Base-by-base conservation (phyloP, 2,113 vertebrate species). In the Lagopus leucura region DNA sequence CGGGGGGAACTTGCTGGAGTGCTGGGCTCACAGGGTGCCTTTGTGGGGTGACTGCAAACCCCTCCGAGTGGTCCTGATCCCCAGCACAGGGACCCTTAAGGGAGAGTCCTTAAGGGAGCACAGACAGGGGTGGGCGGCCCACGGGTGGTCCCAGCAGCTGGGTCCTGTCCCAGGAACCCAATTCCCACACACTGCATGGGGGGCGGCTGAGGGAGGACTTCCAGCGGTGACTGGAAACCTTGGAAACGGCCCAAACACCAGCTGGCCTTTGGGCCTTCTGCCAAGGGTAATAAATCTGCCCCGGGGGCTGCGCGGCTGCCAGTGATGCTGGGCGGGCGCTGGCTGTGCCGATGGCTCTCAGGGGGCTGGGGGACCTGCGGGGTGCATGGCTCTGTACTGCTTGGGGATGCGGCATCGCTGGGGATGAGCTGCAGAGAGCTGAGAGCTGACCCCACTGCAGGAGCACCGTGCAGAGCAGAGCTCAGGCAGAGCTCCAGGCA, bases 221-320 rank as follows among this genome's bases (percentile, higher is more conserved):
- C 57, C 94, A 90, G 76, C 19, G 2, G 32, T 64, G 88, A 43
- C 70, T 60, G 73, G 45, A 75, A 84, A 61, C 55, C 45, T 81
- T 89, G 86, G 89, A n/a, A 92, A 87, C 28, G 52, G 79, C 94
- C 71, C 89, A 57, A 66, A 71, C 8, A 61, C 32, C 77, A 28
- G 76, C 76, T 28, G 86, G 57, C 60, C 85, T 60, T 79, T 16
- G 12, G 87, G 61, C 40, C 40, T 38, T 27, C 22, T 61, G 84
- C 91, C 94, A 65, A 28, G 65, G 57, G 76, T 8, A 67, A n/a
- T 9, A 50, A 40, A 90, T 64, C 58, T 60, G 79, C 70, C 79
- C 88, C 24, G 3, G 1, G 1, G 18, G 38, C 10, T 1, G 27
- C 5, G 12, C 0, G 16, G 38, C 10, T 1, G 30, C 5, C 10